Conservation (phyloP, 2,113 vertebrate species). For the Cinclus mexicanus region DNA sequence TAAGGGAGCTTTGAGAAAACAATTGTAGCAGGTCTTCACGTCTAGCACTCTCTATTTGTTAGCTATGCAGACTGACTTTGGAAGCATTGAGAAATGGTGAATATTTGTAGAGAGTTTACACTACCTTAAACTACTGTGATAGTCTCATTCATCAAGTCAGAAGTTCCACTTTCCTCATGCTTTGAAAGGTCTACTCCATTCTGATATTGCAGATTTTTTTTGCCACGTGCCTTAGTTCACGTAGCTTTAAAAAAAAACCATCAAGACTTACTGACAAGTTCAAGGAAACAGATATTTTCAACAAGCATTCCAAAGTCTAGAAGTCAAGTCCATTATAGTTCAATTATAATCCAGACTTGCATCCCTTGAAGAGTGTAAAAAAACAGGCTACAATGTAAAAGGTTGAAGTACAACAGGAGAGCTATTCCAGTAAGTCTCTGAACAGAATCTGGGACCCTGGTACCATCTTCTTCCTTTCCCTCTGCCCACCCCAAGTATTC, state of each 20-base stretch:
- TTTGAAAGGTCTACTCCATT: slow-evolving; percentile 4
- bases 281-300: not conserved
- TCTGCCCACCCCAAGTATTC: not conserved
- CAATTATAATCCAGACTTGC: slow-evolving; percentile 1
- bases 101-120: not conserved
- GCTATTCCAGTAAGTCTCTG: not conserved
- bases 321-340: slow-evolving; percentile 26
- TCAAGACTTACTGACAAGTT: not conserved
- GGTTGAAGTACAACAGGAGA: slow-evolving; percentile 8
- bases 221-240: not conserved
- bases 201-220: not conserved
- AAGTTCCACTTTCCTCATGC: not conserved
- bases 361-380: not conserved
- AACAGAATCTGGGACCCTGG: not conserved
- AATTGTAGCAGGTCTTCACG: not conserved
- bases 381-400: slow-evolving; percentile 4
- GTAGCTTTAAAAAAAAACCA: not conserved
- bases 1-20: not conserved
- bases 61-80: not conserved
- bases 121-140: not conserved
- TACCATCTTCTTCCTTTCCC: not conserved
- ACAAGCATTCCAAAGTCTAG: not conserved
- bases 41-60: not conserved
- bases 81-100: not conserved
- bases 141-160: not conserved